phyloP scores from a whole-genome alignment of 2,797 vertebrate species.

The Leuciscus waleckii region DNA sequence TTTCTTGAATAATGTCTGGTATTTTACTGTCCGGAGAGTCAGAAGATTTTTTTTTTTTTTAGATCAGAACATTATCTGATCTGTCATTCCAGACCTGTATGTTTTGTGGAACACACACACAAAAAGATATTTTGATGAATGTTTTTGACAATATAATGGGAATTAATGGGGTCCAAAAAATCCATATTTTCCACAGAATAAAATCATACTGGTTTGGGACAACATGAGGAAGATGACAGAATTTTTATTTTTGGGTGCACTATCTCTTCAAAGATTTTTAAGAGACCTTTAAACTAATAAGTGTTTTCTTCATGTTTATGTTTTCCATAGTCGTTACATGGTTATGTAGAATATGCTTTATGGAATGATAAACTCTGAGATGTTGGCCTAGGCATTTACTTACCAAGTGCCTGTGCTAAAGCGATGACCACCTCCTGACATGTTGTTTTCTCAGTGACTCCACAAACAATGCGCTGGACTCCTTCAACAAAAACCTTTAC shows the following conservation, averaged over 20 bases:
- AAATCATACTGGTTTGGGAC: background rate
- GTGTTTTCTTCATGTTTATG: background rate
- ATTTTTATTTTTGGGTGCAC: background rate
- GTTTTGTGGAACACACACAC: background rate
- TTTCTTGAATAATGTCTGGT: background rate
- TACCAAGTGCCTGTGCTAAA: conserved; percentile 80
- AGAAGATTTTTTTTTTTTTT: background rate
- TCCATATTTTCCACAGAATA: background rate
- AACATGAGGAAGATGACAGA: background rate
- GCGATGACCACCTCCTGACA: conserved; percentile 83
- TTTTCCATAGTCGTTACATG: background rate
- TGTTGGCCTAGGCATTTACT: conserved; percentile 34
- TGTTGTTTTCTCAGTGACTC: conserved; percentile 78
- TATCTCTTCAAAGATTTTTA: background rate
- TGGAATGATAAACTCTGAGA: conserved; percentile 6
- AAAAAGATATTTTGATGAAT: background rate
- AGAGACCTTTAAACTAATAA: background rate
- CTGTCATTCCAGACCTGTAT: background rate
- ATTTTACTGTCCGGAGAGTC: background rate
- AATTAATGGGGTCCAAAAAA: background rate
- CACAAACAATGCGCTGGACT: conserved; percentile 79
- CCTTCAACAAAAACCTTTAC: conserved; percentile 81
- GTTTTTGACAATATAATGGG: background rate
- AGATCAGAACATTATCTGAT: too few relatives aligned
- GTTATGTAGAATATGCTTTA: background rate